Evolutionary conservation across 1,140 invertebrate species (phyloP), one percentile per base, ranked within the genome.

Genomic region (Pectinophora gossypiella): DNA sequence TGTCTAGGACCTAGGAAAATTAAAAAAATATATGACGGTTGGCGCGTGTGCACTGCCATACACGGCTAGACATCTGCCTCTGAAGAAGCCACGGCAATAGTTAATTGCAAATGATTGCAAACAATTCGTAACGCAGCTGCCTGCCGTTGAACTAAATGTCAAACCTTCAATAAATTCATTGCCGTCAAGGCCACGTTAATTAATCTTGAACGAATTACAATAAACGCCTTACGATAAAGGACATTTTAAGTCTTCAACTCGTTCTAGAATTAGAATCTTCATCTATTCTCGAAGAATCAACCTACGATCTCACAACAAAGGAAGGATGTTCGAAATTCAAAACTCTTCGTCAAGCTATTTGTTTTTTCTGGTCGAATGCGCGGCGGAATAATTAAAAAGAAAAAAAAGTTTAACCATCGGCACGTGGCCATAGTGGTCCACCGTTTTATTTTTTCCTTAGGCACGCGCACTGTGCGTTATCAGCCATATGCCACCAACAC

Each of bases 81-180:
- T 72, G 66, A 72, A 56, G 50, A 52, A 45, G 27, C 40, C 19
- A 6, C 22, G 43, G 43, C 16, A 71, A 74, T 59, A 53, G 64
- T 56, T 70, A 15, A 23, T 22, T 44, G 16, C 13, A 27, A 20
- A 15, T 60, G 71, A 74, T 74, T 68, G 65, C 65, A 48, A 15
- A 61, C 52, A 64, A 66, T 67, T 73, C 59, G 74, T 76, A 82
- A n/a, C 57, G 75, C 79, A 83, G 74, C 76, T 83, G 76, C 68
- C 58, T 15, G 54, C 50, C 57, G 59, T 68, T 64, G 38, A 61
- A 59, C 62, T 77, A 80, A 83, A 83, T 83, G 79, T 78, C 79
- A 83, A 65, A 62, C 63, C 51, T 50, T 68, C 71, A 72, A 75
- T 71, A 60, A 69, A 75, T 78, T 73, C 62, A 75, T 60, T 64